Percentiles rank a stretch among this genome's conserved stretches.
These are phyloP conservation scores for Phenganax marumi DNA, from an alignment of 92 coral and sea anemone genomes.

Conservation along the genomic window DNA sequence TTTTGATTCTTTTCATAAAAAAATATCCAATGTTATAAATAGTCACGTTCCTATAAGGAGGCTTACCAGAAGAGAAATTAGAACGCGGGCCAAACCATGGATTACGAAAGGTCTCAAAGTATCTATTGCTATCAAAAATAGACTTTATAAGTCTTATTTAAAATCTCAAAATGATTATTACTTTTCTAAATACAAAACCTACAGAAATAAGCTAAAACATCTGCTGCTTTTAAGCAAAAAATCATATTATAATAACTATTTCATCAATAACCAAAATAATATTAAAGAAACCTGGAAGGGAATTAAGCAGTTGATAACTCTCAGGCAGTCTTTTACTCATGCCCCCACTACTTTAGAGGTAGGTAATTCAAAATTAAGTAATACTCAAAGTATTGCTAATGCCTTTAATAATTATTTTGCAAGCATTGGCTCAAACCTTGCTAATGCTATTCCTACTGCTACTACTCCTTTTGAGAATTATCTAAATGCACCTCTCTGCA, in stretches of 20 bases:
- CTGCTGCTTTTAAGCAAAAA: conserved; percentile 35
- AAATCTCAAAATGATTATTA: conserved; percentile 22
- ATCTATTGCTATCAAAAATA: conserved; percentile 26
- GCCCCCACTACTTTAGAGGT: conserved; percentile 13
- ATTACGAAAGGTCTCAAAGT: conserved; percentile 34
- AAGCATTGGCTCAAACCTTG: conserved; percentile 28
- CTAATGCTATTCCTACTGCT: neutral
- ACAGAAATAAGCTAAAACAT: conserved; percentile 42
- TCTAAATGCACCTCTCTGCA: neutral
- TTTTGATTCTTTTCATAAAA: conserved; percentile 35
- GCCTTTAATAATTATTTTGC: conserved; percentile 48
- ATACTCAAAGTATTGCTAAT: conserved; percentile 30
- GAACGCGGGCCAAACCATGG: conserved; percentile 35
- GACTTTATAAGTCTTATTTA: conserved; percentile 21
- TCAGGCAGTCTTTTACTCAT: neutral
- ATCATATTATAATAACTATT: conserved; percentile 36
- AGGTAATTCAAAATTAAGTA: conserved; percentile 1
- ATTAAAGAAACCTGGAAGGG: conserved; percentile 44
- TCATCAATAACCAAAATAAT: conserved; percentile 10
- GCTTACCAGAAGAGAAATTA: conserved; percentile 18
- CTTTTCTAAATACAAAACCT: conserved; percentile 23
- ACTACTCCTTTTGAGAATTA: neutral
- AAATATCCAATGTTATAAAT: conserved; percentile 22
- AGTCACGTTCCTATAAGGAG: conserved; percentile 44
- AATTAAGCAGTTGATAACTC: conserved; percentile 30